A percentile compares a stretch with the other conserved stretches of the same genome.
Conservation (phyloP, 2,113 vertebrate species). For the Leptocoma aspasia region DNA sequence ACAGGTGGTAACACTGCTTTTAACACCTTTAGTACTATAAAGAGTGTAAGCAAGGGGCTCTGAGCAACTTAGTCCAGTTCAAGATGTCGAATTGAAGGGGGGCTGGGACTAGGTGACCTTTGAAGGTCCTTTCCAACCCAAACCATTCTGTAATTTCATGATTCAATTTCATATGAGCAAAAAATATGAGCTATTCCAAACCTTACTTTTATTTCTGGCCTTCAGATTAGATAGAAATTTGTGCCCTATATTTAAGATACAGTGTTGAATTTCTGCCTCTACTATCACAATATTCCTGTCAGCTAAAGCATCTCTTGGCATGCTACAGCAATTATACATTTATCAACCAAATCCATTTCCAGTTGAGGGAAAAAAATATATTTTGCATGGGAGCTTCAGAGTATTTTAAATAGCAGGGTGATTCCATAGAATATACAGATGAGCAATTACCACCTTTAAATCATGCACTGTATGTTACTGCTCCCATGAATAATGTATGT, state of each 20-base stretch:
- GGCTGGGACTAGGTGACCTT: not conserved
- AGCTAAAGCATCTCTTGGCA: not conserved
- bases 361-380: not conserved
- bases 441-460: conserved; percentile 13
- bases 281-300: not conserved
- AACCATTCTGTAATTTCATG: not conserved
- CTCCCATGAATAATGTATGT: not conserved
- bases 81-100: not conserved
- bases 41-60: not conserved
- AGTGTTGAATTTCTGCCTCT: not conserved
- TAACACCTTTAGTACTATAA: not conserved
- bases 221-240: not conserved
- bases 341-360: conserved; percentile 25
- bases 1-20: not conserved
- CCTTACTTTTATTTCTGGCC: not conserved
- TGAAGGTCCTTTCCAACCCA: not conserved
- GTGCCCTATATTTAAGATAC: not conserved
- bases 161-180: not conserved
- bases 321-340: not conserved
- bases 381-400: not conserved
- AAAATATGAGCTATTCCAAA: not conserved
- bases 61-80: not conserved
- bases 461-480: not conserved
- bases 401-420: not conserved
- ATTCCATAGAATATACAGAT: conserved; percentile 15